Evolutionary conservation across 53 echinoderm and acorn worm species (phyloP).

Genomic region (Temnopleurus reevesii): DNA sequence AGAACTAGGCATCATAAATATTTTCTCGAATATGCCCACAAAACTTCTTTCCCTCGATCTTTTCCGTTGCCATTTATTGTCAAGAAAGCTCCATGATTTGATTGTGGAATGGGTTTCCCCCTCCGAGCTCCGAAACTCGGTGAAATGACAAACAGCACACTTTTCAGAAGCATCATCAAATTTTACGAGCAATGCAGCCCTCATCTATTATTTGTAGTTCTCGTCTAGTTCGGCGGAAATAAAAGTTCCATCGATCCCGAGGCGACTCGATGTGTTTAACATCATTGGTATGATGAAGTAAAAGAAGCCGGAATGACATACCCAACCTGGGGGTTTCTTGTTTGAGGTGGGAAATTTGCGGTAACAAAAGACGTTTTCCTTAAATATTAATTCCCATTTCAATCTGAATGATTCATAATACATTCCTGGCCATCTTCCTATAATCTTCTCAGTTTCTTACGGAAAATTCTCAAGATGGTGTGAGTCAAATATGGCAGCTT

Average conservation of each 20-base stretch:
- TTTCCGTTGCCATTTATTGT: slow-evolving; percentile 8
- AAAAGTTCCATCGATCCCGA: slow-evolving; percentile 58
- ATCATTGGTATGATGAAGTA: neutral
- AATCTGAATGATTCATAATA: slow-evolving; percentile 39
- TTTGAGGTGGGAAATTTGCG: slow-evolving; percentile 54
- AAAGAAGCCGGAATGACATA: slow-evolving; percentile 27
- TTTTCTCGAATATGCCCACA: slow-evolving; percentile 32
- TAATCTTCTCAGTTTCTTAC: neutral
- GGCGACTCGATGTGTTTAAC: slow-evolving; percentile 35
- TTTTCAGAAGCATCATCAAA: slow-evolving; percentile 24
- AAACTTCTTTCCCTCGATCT: slow-evolving; percentile 25
- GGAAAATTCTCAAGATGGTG: neutral
- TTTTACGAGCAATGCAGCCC: slow-evolving; percentile 44
- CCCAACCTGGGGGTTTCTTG: slow-evolving; percentile 28
- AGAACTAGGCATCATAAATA: slow-evolving; percentile 27
- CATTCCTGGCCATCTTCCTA: slow-evolving; percentile 18
- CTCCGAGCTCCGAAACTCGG: neutral
- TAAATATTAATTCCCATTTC: slow-evolving; percentile 41
- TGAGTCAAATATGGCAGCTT: neutral
- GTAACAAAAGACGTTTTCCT: slow-evolving; percentile 53
- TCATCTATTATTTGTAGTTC: slow-evolving; percentile 59
- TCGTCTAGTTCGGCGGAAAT: slow-evolving; percentile 55
- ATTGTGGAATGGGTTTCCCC: slow-evolving; percentile 14
- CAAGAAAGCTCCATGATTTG: slow-evolving; percentile 29
- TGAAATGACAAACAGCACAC: slow-evolving; percentile 18